Evolutionary conservation across 2,888 invertebrate species (phyloP).

Genomic region (Acleris cristana): DNA sequence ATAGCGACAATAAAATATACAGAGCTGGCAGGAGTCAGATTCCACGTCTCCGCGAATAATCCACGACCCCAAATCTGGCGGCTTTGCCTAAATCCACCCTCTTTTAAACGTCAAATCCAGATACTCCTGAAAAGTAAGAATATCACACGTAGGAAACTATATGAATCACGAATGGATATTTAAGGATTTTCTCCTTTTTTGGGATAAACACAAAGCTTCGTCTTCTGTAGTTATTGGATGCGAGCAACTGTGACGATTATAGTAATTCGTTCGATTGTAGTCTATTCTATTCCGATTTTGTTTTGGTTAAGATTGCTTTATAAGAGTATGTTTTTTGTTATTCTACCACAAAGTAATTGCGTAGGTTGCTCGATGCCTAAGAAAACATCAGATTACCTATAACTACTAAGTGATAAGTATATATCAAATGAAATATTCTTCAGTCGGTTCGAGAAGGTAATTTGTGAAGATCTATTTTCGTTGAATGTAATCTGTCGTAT

Average conservation of each 20-base stretch:
- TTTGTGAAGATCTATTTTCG: too few relatives aligned
- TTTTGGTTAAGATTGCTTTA: background rate
- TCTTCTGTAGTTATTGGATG: slow-evolving; percentile 26
- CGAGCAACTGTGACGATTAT: slow-evolving; percentile 15
- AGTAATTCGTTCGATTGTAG: slow-evolving; percentile 6
- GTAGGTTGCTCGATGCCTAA: too few relatives aligned
- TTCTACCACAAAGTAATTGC: background rate
- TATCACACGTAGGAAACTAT: slow-evolving; percentile 32
- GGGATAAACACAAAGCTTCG: slow-evolving; percentile 32
- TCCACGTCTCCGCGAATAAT: slow-evolving; percentile 48
- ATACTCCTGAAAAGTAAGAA: slow-evolving; percentile 46
- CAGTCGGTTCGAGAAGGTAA: too few relatives aligned
- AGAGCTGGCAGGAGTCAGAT: slow-evolving; percentile 40
- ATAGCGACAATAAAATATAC: slow-evolving; percentile 34
- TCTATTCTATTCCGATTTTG: background rate
- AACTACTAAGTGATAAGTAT: too few relatives aligned
- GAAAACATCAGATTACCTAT: too few relatives aligned
- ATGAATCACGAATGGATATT: slow-evolving; percentile 30
- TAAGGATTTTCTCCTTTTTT: slow-evolving; percentile 26
- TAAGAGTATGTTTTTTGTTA: background rate
- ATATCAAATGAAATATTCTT: too few relatives aligned
- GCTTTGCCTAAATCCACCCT: slow-evolving; percentile 48
- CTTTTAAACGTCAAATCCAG: slow-evolving; percentile 50
- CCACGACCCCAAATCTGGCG: slow-evolving; percentile 48
- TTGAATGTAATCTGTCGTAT: too few relatives aligned